Evolutionary conservation across 2,113 vertebrate species (phyloP), one percentile per base, ranked within the genome.

Genomic region (Amphilophus citrinellus): DNA sequence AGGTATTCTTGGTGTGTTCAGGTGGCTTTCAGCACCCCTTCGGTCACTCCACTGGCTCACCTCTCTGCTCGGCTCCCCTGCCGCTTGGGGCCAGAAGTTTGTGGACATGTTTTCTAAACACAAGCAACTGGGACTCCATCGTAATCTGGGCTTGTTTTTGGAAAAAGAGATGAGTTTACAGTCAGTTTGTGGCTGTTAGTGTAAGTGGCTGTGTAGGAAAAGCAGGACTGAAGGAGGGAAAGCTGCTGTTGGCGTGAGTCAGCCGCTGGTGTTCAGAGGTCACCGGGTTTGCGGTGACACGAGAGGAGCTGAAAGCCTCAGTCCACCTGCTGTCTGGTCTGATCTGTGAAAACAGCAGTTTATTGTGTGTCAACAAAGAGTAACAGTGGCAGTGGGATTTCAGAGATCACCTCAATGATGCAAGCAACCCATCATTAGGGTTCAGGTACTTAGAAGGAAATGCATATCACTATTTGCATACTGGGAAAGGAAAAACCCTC

Each of bases 31-130:
- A 27, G 84, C 39, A 2, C 63, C 42, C 77, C 83, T 61, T 44
- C 18, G 61, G 27, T 89, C 61, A 76, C 89, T 92, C 79, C 80
- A 50, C 87, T 73, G 58, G 47, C 84, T 90, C 63, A 56, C 80
- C 53, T 73, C 82, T 15, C 56, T 27, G 10, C 77, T 88, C 75
- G 9, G 66, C 83, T 39, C 82, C 42, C 63, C 79, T 58, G 87
- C 89, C 87, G 62, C 61, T 91, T 88, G 84, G 5, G 57, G 53
- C 62, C 84, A 78, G 76, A 80, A 86, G 85, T 86, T 85, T 87
- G 85, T 42, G 75, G 61, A 93, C 68, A 84, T 96, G 93, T 96
- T 96, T 96, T 92, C 90, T 89, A 95, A 96, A 96, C 93, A 95
- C 84, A 80, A 77, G 90, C 95, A 94, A 94, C 93, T 96, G 94